Evolutionary conservation across 2,797 vertebrate genomes (phyloP), one percentile per base, ranked within the genome.

Genomic region (Yasuhikotakia modesta): DNA sequence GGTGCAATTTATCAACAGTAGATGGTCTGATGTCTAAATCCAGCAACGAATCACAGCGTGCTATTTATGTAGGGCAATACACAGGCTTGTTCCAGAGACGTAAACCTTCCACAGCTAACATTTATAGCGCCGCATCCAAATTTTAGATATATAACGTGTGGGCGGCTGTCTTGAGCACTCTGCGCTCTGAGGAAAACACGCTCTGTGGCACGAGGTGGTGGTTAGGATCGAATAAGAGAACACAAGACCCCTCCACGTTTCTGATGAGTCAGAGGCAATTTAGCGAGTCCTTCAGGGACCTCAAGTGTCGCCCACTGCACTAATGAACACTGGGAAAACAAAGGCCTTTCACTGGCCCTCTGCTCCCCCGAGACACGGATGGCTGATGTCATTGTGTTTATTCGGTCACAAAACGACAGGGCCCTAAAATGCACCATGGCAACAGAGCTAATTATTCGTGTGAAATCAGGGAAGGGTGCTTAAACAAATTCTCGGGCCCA

Each of bases 251-350:
- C 63, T 79, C 76, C 78, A 57, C 39, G 19, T 78, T 45, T 75
- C 78, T 85, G 82, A 66, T 80, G 53, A 81, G 70, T 79, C 85
- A 74, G 68, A 75, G 69, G 85, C 76, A 71, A 83, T 68, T 65
- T 81, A 79, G 81, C 27, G 70, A 64, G 77, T 77, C 83, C 82
- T 85, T 82, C 70, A 27, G 83, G 3, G 82, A 87, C 75, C 61
- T 80, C 45, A 60, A 87, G 88, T 86, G 64, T 72, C 69, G 35
- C 84, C 81, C 82, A 64, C 69, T 14, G 76, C 81, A 75, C 85
- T 89, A 89, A 87, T 84, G 83, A 89, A 87, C 53, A 50, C 82
- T 71, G 82, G 73, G 82, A 89, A 88, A 84, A 87, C 84, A 87
- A 87, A 84, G 82, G 76, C 73, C 81, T 88, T 85, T 88, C 79